A percentile compares a stretch with the other conserved stretches of the same genome.
Conservation (phyloP, 2,113 vertebrate species). For the Tragelaphus strepsiceros region DNA sequence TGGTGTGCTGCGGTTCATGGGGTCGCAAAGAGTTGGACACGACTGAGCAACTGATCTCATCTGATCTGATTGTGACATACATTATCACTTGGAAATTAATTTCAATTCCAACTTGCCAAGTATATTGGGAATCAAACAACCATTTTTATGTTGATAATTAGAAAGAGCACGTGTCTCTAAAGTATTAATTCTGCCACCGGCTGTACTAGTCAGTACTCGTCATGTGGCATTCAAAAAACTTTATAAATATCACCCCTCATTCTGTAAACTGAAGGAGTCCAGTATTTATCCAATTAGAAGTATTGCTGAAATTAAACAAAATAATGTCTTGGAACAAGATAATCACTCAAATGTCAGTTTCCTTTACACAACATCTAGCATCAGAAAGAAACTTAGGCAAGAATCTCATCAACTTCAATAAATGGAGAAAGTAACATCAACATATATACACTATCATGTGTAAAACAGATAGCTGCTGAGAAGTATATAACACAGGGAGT, state of each 20-base stretch:
- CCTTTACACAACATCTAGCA: not conserved
- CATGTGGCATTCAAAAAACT: not conserved
- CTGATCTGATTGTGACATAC: not conserved
- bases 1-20: too few species aligned
- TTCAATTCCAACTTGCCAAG: not conserved
- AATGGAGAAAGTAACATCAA: not conserved
- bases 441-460: not conserved
- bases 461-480: not conserved
- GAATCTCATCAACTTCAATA: not conserved
- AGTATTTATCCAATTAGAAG: not conserved
- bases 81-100: not conserved
- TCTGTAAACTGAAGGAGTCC: not conserved
- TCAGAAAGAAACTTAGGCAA: conserved; percentile 15
- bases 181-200: not conserved
- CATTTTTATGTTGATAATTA: not conserved
- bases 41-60: not conserved
- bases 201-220: not conserved
- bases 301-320: not conserved
- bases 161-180: not conserved
- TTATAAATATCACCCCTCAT: not conserved
- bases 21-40: too few species aligned
- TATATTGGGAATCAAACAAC: not conserved
- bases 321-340: not conserved
- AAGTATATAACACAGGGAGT: not conserved
- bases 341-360: not conserved